These are phyloP conservation scores for Coptotermes formosanus DNA, from an alignment of 1,140 invertebrate genomes.

Conservation along the genomic window DNA sequence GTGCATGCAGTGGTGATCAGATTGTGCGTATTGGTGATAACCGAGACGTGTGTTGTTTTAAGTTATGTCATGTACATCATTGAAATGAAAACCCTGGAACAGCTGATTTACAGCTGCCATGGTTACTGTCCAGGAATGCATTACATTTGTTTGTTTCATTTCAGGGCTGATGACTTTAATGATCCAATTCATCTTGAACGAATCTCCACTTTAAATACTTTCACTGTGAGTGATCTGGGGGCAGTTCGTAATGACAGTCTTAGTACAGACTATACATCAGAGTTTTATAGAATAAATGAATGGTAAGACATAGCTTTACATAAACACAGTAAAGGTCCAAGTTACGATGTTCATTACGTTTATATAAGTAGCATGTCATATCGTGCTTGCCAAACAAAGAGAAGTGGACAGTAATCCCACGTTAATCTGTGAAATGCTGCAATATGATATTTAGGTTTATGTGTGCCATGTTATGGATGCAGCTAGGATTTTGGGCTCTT, in stretches of 20 bases:
- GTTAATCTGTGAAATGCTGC: not conserved
- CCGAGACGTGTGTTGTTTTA: too few species aligned
- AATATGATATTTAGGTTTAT: too few species aligned
- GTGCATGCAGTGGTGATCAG: too few species aligned
- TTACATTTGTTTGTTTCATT: conserved; percentile 34
- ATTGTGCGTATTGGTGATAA: too few species aligned
- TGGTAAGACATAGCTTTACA: conserved; percentile 60
- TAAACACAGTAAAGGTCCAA: too few species aligned
- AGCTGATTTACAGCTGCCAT: not conserved
- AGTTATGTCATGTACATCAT: too few species aligned
- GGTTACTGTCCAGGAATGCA: not conserved
- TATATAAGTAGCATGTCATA: not conserved
- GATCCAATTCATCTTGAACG: conserved; percentile 90
- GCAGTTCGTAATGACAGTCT: conserved; percentile 70
- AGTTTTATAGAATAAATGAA: conserved; percentile 89
- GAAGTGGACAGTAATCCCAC: not conserved
- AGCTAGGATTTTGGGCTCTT: too few species aligned
- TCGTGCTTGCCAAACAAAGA: not conserved
- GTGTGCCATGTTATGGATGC: too few species aligned
- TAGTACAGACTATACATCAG: conserved; percentile 85
- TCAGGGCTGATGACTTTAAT: conserved; percentile 86
- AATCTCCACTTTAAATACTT: conserved; percentile 88
- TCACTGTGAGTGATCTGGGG: conserved; percentile 78
- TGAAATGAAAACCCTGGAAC: not conserved
- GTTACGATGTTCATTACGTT: not conserved